Evolutionary conservation across 2,113 vertebrate genomes (phyloP).

Genomic region (Xenopus borealis): DNA sequence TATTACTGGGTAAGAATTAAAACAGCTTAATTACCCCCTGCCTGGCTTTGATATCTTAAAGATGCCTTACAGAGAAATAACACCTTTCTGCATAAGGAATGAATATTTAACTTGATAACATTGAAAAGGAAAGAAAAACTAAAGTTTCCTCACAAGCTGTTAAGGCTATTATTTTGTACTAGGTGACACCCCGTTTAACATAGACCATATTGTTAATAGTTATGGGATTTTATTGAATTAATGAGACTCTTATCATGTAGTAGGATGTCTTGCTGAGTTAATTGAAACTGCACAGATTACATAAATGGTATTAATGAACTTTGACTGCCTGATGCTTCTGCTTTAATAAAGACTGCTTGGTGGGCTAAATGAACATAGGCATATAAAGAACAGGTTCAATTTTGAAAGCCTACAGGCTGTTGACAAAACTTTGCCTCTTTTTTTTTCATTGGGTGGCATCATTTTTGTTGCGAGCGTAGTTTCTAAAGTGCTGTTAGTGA

Average conservation of each 20-base stretch:
- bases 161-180: constrained; percentile 82
- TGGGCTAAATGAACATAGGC: constrained; percentile 81
- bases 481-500: background rate
- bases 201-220: constrained; percentile 85
- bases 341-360: constrained; percentile 84
- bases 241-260: constrained; percentile 83
- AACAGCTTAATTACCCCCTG: constrained; percentile 60
- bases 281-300: constrained; percentile 83
- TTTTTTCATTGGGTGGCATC: constrained; percentile 53
- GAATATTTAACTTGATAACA: constrained; percentile 69
- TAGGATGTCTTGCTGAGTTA: constrained; percentile 82
- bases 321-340: constrained; percentile 77
- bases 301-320: constrained; percentile 87
- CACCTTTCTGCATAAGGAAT: constrained; percentile 60
- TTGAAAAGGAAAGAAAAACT: constrained; percentile 56
- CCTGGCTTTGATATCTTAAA: constrained; percentile 60
- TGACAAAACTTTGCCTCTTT: constrained; percentile 70
- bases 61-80: constrained; percentile 62
- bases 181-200: constrained; percentile 83
- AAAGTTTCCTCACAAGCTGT: constrained; percentile 76
- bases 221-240: constrained; percentile 86
- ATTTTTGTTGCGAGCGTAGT: constrained; percentile 44
- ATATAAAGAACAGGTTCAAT: constrained; percentile 82
- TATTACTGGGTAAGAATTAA: constrained; percentile 56
- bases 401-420: constrained; percentile 77